phyloP scores from a whole-genome alignment of 1,140 invertebrate species.

The Habropoda laboriosa region DNA sequence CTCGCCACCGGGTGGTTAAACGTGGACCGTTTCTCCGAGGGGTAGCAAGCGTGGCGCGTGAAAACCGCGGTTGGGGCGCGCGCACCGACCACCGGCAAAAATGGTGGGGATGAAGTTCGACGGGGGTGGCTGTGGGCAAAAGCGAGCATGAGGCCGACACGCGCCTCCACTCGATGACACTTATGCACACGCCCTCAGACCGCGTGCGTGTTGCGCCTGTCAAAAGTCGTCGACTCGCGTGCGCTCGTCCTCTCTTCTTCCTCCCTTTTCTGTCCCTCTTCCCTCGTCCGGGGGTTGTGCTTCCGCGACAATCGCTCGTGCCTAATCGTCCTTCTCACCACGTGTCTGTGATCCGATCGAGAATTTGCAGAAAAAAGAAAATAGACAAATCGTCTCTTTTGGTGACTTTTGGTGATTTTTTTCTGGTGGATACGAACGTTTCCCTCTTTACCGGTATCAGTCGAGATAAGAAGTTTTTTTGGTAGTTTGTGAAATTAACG shows the following conservation, averaged over 20 bases:
- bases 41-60: constrained; percentile 30
- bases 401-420: not conserved
- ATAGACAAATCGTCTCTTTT: not conserved
- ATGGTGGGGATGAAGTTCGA: constrained; percentile 38
- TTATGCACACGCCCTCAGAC: constrained; percentile 67
- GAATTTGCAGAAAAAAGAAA: not conserved
- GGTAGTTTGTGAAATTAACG: not conserved
- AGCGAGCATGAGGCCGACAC: constrained; percentile 75
- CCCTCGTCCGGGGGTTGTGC: not conserved
- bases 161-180: constrained; percentile 72
- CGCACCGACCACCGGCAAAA: constrained; percentile 62
- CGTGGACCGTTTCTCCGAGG: not conserved
- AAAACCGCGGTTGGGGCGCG: constrained; percentile 61
- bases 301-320: not conserved
- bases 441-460: too few species aligned
- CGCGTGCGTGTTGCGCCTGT: constrained; percentile 55
- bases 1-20: constrained; percentile 12
- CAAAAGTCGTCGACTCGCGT: constrained; percentile 39
- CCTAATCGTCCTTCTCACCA: not conserved
- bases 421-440: not conserved
- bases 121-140: constrained; percentile 69
- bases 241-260: constrained; percentile 20
- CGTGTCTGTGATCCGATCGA: not conserved
- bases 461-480: too few species aligned
- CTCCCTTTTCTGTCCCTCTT: constrained; percentile 14